Conservation (phyloP, 1,140 invertebrate genomes). For the Myzus persicae region DNA sequence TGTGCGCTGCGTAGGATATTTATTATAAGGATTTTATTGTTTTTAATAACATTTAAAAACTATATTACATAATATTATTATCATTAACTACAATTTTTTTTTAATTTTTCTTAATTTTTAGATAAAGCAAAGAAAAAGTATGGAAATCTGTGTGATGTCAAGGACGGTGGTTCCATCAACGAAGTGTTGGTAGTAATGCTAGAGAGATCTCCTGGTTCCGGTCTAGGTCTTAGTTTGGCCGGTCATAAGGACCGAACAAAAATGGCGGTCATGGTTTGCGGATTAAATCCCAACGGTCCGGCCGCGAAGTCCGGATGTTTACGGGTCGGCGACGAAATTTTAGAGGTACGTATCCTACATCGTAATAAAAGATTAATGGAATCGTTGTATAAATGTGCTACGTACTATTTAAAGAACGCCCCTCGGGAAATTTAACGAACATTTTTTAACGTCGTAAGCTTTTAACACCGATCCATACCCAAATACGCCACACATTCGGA, state of each 20-base stretch:
- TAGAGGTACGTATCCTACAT: conserved; percentile 76
- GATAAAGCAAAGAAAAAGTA: conserved; percentile 94
- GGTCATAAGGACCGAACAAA: conserved; percentile 92
- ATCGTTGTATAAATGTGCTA: neutral
- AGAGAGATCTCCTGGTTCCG: conserved; percentile 64
- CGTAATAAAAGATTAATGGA: neutral
- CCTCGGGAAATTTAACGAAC: neutral
- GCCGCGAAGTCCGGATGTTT: conserved; percentile 80
- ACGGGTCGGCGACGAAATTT: conserved; percentile 91
- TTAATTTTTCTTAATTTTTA: conserved; percentile 65
- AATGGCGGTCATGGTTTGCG: conserved; percentile 97
- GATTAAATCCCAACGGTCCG: conserved; percentile 87
- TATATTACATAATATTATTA: neutral
- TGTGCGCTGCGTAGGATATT: neutral
- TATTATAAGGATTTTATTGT: neutral
- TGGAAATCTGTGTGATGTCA: conserved; percentile 71
- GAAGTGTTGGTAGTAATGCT: conserved; percentile 67
- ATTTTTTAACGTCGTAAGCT: neutral
- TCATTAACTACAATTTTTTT: neutral
- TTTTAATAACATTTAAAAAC: neutral
- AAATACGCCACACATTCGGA: neutral
- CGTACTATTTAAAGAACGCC: neutral
- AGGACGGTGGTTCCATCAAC: neutral
- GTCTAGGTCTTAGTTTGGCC: conserved; percentile 90
- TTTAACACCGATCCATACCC: neutral